Percentiles rank a stretch among this genome's conserved stretches.
These are phyloP conservation scores for Dryomyza anilis DNA, from an alignment of 2,888 invertebrate species.

Conservation along the genomic window DNA sequence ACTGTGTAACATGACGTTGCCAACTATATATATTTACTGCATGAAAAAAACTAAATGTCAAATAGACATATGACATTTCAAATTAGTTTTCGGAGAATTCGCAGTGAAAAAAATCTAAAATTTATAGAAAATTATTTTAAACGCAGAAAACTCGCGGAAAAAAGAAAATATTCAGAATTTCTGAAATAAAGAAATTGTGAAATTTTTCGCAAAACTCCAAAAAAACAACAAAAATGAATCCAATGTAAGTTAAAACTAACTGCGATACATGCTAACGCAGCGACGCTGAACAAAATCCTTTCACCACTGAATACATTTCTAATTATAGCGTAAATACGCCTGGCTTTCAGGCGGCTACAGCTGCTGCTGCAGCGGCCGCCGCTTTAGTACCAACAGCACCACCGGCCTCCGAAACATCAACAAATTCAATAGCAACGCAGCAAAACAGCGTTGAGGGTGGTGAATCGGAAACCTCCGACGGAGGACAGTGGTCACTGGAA, in stretches of 20 bases:
- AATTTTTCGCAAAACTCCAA: not conserved
- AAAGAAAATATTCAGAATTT: not conserved
- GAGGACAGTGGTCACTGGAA: conserved; percentile 46
- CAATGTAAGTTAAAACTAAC: conserved; percentile 28
- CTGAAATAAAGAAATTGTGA: not conserved
- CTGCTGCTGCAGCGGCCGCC: conserved; percentile 49
- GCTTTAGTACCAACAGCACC: conserved; percentile 28
- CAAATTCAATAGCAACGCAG: no score
- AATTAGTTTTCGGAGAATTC: conserved; percentile 6
- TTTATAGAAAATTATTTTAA: no score
- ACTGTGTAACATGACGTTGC: no score
- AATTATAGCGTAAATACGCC: conserved; percentile 41
- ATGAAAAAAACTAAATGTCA: no score
- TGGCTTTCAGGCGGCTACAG: conserved; percentile 52
- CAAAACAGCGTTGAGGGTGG: conserved; percentile 28
- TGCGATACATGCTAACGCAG: not conserved
- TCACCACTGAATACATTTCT: no score
- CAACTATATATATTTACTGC: no score
- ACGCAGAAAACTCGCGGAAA: no score
- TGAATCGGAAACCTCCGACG: conserved; percentile 33
- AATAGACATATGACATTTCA: not conserved
- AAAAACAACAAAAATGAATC: conserved; percentile 29
- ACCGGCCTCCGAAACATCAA: no score
- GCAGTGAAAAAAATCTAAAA: not conserved
- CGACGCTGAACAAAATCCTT: no score